Evolutionary conservation across 37 sponge, comb jelly and placozoan species (phyloP).

Genomic region (Dysidea cf. avara): DNA sequence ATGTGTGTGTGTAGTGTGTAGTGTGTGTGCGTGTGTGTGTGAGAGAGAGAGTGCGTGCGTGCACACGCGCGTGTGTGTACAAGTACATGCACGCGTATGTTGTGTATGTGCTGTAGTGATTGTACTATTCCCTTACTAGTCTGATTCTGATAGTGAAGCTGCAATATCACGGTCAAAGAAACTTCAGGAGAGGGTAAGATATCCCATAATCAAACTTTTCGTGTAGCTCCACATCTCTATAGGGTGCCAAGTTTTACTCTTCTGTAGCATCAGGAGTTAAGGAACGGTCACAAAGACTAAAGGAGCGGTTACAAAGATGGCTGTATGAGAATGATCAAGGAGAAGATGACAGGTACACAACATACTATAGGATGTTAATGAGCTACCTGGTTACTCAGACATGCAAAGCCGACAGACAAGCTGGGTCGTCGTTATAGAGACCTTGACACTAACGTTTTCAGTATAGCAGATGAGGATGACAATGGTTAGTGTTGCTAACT

Average conservation of each 20-base stretch:
- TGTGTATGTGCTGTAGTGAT: background rate
- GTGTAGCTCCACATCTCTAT: background rate
- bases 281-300: slow-evolving; percentile 46
- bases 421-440: slow-evolving; percentile 75
- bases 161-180: slow-evolving; percentile 24
- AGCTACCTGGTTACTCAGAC: too few relatives aligned
- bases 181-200: slow-evolving; percentile 32
- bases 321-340: too few relatives aligned
- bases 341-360: too few relatives aligned
- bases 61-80: too few relatives aligned
- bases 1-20: background rate
- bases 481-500: slow-evolving; percentile 19
- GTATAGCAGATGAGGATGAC: slow-evolving; percentile 93
- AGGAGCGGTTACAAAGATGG: too few relatives aligned
- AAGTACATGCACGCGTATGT: too few relatives aligned
- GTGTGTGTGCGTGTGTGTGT: background rate
- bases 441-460: slow-evolving; percentile 80
- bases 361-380: too few relatives aligned
- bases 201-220: background rate
- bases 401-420: slow-evolving; percentile 61
- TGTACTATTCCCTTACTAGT: slow-evolving; percentile 2
- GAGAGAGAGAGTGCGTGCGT: too few relatives aligned
- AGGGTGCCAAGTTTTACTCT: slow-evolving; percentile 61
- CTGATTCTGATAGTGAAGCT: slow-evolving; percentile 66
- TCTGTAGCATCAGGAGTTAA: slow-evolving; percentile 45